Base-by-base conservation (phyloP, 1,140 invertebrate species). In the Drosophila nasuta region DNA sequence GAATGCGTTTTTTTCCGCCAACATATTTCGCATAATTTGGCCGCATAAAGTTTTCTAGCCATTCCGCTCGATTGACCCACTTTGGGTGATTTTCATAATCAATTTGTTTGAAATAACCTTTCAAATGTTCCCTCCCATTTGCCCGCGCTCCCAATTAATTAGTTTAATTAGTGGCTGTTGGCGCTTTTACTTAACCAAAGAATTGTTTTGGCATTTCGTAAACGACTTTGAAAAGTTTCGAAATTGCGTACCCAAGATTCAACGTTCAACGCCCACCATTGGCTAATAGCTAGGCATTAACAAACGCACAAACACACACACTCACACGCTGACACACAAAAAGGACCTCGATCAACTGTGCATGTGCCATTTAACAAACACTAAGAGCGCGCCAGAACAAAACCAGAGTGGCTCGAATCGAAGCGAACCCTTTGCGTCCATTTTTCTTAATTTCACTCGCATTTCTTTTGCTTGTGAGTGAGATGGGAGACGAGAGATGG, bases 311-410 rank as follows among this genome's bases (percentile, higher is more conserved):
- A 30, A 58, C 28, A 67, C 41, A 49, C 33, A 2, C 17, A 25
- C 20, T 25, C 38, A 52, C 35, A 33, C 10, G 7, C 13, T 17
- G 51, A 15, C 64, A 48, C 63, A 0, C 30, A 62, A 63, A 75
- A 79, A 69, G 54, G 75, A 70, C 67, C 57, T 77, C 83, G 80
- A 88, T 88, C 78, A 88, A 83, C 81, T 75, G 59, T 75, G 75
- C 71, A 85, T 90, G 85, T 90, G 71, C 80, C 85, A 88, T 89
- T 89, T 77, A 89, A 81, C 85, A 89, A 88, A 89, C 74, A 79
- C 85, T 70, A 66, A 79, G 83, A 38, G 38, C 20, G 5, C n/a
- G 13, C 41, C 28, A 41, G 17, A 10, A 20, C 54, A 6, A 38
- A 33, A 33, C 6, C 35, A 38, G 8, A 8, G 8, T 10, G 10